A percentile compares a stretch with the other conserved stretches of the same genome.
These are phyloP conservation scores for Eptatretus burgeri DNA, from an alignment of 2,113 vertebrate genomes.

Conservation along the genomic window DNA sequence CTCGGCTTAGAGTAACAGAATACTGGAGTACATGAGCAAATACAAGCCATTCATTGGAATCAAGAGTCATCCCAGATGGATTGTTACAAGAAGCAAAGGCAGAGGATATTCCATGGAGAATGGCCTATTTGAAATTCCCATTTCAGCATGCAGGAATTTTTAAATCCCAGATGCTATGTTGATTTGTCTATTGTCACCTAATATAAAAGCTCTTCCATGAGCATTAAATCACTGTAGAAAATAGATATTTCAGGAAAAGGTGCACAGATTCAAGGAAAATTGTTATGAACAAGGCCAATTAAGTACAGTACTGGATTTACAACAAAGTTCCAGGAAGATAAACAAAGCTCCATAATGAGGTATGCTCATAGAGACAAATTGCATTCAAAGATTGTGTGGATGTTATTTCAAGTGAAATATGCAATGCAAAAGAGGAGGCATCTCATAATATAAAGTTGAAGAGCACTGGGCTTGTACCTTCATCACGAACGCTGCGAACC, in stretches of 20 bases:
- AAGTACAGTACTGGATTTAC: background rate
- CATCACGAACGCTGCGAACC: conserved; percentile 85
- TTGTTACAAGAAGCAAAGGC: too few relatives aligned
- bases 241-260: too few relatives aligned
- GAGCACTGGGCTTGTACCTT: conserved; percentile 23
- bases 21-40: too few relatives aligned
- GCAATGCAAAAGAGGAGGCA: background rate
- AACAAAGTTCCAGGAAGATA: background rate
- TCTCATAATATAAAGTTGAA: background rate
- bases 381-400: background rate
- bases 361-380: background rate
- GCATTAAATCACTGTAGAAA: too few relatives aligned
- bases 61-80: too few relatives aligned
- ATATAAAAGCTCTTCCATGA: too few relatives aligned
- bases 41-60: too few relatives aligned
- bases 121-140: background rate
- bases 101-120: too few relatives aligned
- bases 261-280: background rate
- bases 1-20: too few relatives aligned
- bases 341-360: background rate
- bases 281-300: background rate
- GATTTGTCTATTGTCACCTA: too few relatives aligned
- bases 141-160: background rate
- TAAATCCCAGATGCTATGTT: background rate
- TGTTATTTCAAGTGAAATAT: background rate